A percentile compares a stretch with the other conserved stretches of the same genome.
phyloP scores from a whole-genome alignment of 2,113 vertebrate species.

The Clarias gariepinus region DNA sequence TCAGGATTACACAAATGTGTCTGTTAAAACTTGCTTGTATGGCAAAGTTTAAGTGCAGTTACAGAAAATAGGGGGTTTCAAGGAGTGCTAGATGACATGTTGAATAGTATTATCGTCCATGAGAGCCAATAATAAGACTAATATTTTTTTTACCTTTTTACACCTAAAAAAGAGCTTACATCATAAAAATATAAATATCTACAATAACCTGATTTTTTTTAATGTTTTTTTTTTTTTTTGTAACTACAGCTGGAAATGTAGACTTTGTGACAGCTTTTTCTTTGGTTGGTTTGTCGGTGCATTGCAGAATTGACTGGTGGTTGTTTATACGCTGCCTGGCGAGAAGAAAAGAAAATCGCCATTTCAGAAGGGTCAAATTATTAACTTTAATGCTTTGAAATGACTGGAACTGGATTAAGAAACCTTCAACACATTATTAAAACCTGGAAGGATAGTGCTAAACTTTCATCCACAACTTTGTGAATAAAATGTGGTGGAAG shows the following conservation, averaged over 20 bases:
- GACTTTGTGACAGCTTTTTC: neutral
- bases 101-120: neutral
- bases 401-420: too few relatives aligned
- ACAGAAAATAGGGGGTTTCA: neutral
- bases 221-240: neutral
- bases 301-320: neutral
- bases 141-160: neutral
- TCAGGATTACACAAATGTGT: neutral
- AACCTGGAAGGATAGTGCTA: too few relatives aligned
- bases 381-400: too few relatives aligned
- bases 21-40: neutral
- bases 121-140: neutral
- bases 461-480: too few relatives aligned
- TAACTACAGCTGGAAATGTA: neutral
- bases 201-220: neutral
- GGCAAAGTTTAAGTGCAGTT: neutral
- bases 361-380: too few relatives aligned
- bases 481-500: too few relatives aligned
- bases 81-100: neutral
- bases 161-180: neutral
- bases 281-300: neutral
- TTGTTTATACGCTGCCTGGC: too few relatives aligned
- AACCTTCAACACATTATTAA: too few relatives aligned
- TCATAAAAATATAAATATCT: neutral
- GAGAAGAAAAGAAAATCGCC: too few relatives aligned